Base-by-base conservation (phyloP, 1,140 invertebrate genomes). In the Brachionus plicatilis region DNA sequence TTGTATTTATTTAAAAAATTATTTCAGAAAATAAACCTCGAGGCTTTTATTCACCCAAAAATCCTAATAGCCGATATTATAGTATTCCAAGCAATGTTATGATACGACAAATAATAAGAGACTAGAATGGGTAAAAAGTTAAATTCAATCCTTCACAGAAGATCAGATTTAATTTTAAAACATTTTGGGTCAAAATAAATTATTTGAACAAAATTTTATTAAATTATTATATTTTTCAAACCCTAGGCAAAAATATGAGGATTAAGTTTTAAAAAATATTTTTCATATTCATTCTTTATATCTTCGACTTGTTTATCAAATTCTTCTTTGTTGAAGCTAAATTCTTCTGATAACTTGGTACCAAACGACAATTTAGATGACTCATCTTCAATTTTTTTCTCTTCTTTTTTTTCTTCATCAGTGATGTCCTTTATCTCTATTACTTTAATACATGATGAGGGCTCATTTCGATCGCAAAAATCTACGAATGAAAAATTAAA, bases 221-320 rank as follows among this genome's bases (percentile, higher is more conserved):
- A 43, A 24, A 14, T 72, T 17, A 43, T 43, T 20, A 70, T n/a
- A 14, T 12, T 29, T 14, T 29, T 70, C 33, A 29, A 33, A 70
- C 12, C 14, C 43, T 33, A 70, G 14, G 7, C 47, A n/a, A 14
- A 20, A 43, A 72, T 37, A 12, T 72, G 41, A 47, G 68, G 17
- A 72, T 72, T 72, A 6, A 72, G 17, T 45, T 72, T 14, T 9
- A 72, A 5, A 43, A 72, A 72, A 37, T 43, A 72, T 43, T 72
- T 72, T 72, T 72, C 68, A 20, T 72, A 72, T 43, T 72, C 37
- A 17, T 72, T 72, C 24, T 72, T 43, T 17, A 72, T 72, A 7
- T 72, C 17, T 72, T 72, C 68, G 3, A 72, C 68, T 43, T 72
- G 68, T 17, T 43, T 72, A 14, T 72, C 68, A 43, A 72, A 72